Percentiles rank a stretch among this genome's conserved stretches.
Evolutionary conservation across 2,888 invertebrate genomes (phyloP).

Genomic region (Mayetiola destructor): DNA sequence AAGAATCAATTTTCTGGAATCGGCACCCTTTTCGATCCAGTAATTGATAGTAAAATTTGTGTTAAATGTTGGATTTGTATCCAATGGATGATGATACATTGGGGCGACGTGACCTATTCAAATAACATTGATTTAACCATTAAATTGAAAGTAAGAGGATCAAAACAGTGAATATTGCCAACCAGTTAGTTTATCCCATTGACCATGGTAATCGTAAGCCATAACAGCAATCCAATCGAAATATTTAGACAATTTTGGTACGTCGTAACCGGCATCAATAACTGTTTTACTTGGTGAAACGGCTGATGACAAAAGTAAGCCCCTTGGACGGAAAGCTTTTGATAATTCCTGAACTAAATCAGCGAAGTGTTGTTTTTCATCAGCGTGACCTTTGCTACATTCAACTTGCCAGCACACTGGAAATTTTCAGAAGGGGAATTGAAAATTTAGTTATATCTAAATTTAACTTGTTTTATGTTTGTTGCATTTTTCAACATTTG

Average conservation of each 20-base stretch:
- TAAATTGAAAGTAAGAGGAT: neutral
- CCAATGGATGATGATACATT: slow-evolving; percentile 62
- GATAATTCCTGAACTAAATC: slow-evolving; percentile 60
- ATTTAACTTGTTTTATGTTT: neutral
- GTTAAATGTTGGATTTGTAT: slow-evolving; percentile 62
- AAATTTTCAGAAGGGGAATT: neutral
- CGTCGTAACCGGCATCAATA: slow-evolving; percentile 72
- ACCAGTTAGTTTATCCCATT: slow-evolving; percentile 72
- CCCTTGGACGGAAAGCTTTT: slow-evolving; percentile 52
- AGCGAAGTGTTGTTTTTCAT: slow-evolving; percentile 68
- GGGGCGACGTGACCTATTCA: slow-evolving; percentile 68
- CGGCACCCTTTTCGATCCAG: slow-evolving; percentile 71
- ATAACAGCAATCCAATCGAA: slow-evolving; percentile 84
- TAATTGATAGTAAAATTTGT: slow-evolving; percentile 76
- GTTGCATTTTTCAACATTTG: too few relatives aligned
- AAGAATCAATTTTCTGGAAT: slow-evolving; percentile 62
- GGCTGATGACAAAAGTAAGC: slow-evolving; percentile 62
- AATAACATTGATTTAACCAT: neutral
- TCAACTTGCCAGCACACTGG: slow-evolving; percentile 85
- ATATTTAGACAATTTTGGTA: slow-evolving; percentile 55
- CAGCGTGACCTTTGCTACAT: slow-evolving; percentile 64
- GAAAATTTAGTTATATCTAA: neutral
- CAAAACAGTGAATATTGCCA: neutral
- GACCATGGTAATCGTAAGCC: slow-evolving; percentile 84
- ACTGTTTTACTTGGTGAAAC: slow-evolving; percentile 75